A percentile compares a stretch with the other conserved stretches of the same genome.
Conservation (phyloP, 2,888 invertebrate genomes). For the Macrophya annulata region DNA sequence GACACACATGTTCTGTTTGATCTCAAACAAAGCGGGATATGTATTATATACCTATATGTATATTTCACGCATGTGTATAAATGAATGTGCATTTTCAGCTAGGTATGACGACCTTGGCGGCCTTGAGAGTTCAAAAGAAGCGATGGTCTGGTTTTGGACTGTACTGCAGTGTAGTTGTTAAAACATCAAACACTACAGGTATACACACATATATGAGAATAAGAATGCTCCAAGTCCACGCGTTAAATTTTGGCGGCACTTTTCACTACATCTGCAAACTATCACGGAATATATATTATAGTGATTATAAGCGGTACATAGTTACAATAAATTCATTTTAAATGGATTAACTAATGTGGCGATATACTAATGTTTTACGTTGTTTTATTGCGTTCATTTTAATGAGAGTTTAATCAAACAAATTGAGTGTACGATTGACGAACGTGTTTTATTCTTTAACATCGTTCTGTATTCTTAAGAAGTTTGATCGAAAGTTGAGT, state of each 20-base stretch:
- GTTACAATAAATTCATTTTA: slow-evolving; percentile 19
- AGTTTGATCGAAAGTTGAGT: background rate
- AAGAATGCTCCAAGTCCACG: background rate
- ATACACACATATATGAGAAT: background rate
- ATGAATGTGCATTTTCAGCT: slow-evolving; percentile 48
- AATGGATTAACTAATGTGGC: slow-evolving; percentile 20
- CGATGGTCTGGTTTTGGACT: background rate
- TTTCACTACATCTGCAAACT: background rate
- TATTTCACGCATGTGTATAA: background rate
- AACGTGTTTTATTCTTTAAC: background rate
- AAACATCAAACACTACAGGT: background rate
- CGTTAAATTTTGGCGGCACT: background rate
- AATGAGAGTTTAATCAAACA: slow-evolving; percentile 18
- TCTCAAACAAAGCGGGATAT: slow-evolving; percentile 18
- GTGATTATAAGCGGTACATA: background rate
- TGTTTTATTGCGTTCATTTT: background rate
- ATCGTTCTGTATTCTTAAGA: background rate
- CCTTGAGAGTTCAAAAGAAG: slow-evolving; percentile 63
- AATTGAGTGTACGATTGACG: background rate
- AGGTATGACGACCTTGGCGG: slow-evolving; percentile 66
- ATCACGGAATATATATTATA: background rate
- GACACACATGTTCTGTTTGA: slow-evolving; percentile 20
- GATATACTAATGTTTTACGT: background rate
- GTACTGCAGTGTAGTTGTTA: background rate
- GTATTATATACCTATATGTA: background rate